Conservation (phyloP, 2,797 vertebrate genomes). For the Rhabdophis nuchalis region DNA sequence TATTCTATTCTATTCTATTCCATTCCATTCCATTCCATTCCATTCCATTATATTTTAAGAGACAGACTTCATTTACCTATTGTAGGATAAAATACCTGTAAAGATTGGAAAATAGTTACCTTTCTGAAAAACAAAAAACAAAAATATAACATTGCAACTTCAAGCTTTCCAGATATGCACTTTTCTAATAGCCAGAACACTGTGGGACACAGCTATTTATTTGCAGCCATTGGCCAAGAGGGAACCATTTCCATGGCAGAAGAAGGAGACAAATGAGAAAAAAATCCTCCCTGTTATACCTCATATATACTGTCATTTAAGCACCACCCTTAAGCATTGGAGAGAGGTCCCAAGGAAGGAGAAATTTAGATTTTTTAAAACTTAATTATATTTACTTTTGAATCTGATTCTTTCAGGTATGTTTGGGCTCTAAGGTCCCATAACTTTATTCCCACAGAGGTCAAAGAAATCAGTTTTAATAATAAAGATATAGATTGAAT, state of each 20-base stretch:
- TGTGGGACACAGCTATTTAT: neutral
- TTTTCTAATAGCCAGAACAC: neutral
- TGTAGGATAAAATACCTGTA: neutral
- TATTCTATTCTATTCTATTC: too few species aligned
- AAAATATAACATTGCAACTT: neutral
- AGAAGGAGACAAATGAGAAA: neutral
- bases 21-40: too few species aligned
- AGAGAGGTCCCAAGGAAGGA: neutral
- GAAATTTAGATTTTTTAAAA: too few species aligned
- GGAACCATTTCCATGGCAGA: neutral
- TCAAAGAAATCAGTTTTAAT: neutral
- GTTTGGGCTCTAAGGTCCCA: neutral
- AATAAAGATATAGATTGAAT: neutral
- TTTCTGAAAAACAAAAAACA: neutral
- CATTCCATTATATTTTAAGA: too few species aligned
- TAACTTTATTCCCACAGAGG: neutral
- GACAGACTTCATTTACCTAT: neutral
- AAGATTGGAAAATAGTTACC: neutral
- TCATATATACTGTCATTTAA: neutral
- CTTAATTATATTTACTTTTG: neutral
- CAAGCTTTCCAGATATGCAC: neutral
- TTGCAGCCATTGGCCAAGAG: neutral
- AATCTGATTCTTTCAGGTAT: neutral
- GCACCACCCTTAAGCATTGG: neutral
- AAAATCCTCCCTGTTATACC: too few species aligned